A percentile compares a stretch with the other conserved stretches of the same genome.
Evolutionary conservation across 2,888 invertebrate species (phyloP).

Genomic region (Palloptera scutellata): DNA sequence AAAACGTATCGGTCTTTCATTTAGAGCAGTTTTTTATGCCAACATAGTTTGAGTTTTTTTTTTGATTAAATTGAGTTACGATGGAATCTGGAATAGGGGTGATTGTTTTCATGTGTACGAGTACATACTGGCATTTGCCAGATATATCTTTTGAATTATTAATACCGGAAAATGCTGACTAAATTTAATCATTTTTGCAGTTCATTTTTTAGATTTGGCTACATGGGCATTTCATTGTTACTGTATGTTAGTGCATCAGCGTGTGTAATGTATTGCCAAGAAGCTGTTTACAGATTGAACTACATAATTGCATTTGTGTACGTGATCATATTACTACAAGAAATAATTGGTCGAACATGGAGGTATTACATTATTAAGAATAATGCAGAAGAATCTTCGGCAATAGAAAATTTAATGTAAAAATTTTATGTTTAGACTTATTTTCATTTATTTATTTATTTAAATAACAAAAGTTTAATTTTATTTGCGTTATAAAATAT

Average conservation of each 20-base stretch:
- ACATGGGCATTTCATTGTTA: conserved; percentile 51
- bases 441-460: no score
- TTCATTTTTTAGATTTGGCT: conserved; percentile 41
- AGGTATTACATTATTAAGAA: background rate
- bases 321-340: conserved; percentile 68
- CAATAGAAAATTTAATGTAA: no score
- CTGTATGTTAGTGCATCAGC: conserved; percentile 68
- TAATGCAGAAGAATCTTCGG: background rate
- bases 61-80: no score
- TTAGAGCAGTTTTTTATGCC: no score
- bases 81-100: no score
- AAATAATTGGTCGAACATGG: conserved; percentile 57
- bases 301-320: conserved; percentile 69
- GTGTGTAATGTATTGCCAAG: conserved; percentile 69
- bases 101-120: no score
- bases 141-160: background rate
- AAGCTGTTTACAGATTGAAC: conserved; percentile 70
- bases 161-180: background rate
- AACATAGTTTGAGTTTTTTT: no score
- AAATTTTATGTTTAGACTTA: no score
- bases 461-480: no score
- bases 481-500: background rate
- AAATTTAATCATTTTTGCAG: conserved; percentile 15
- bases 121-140: background rate
- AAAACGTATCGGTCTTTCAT: no score